Evolutionary conservation across 2,113 vertebrate genomes (phyloP).

Genomic region (Tenebrosternarchus preto): DNA sequence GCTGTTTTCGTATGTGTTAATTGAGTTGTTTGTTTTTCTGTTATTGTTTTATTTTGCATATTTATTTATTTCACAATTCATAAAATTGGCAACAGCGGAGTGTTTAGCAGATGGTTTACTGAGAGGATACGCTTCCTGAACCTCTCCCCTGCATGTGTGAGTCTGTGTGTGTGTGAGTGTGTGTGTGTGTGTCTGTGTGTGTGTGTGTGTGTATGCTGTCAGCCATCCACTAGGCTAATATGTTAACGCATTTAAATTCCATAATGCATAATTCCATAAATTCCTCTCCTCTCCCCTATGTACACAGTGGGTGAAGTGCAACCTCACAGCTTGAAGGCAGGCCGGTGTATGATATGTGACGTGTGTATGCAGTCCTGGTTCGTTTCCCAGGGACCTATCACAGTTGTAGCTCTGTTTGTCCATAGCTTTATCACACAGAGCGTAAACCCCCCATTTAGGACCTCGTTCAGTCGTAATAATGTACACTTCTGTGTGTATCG

Average conservation of each 20-base stretch:
- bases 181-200: constrained; percentile 6
- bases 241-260: constrained; percentile 56
- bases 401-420: constrained; percentile 66
- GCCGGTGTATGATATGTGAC: constrained; percentile 76
- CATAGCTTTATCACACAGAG: no score
- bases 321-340: constrained; percentile 75
- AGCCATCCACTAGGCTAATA: constrained; percentile 51
- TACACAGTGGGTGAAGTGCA: constrained; percentile 70
- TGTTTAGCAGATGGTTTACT: constrained; percentile 58
- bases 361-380: constrained; percentile 68
- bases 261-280: no score
- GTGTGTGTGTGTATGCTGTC: constrained; percentile 41
- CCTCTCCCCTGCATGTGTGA: constrained; percentile 32
- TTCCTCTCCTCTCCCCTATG: constrained; percentile 47
- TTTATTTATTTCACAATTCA: constrained; percentile 54
- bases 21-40: constrained; percentile 45
- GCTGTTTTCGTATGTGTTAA: constrained; percentile 23
- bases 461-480: constrained; percentile 57
- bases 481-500: background rate
- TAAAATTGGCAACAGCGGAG: constrained; percentile 53
- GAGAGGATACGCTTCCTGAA: constrained; percentile 48
- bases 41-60: constrained; percentile 49
- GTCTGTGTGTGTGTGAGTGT: constrained; percentile 20
- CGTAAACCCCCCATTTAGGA: constrained; percentile 73
- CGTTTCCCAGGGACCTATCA: constrained; percentile 76